Percentiles rank a stretch among this genome's conserved stretches.
phyloP scores from a whole-genome alignment of 1,140 invertebrate species.

The Colletes gigas region DNA sequence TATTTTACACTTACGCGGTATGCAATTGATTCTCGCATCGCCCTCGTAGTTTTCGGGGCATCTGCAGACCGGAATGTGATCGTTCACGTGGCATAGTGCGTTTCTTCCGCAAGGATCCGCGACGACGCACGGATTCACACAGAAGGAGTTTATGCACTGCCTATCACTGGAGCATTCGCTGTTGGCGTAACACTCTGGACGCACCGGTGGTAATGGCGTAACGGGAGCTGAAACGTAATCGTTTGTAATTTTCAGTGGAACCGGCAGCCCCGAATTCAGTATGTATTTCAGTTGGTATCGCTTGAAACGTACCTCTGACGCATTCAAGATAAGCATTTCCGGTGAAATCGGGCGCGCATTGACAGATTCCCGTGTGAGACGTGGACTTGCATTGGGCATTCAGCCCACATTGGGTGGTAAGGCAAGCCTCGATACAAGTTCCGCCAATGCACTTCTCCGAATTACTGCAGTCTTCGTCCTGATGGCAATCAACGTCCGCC shows the following conservation, averaged over 20 bases:
- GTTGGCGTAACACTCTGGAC: conserved; percentile 88
- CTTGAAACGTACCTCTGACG: conserved; percentile 81
- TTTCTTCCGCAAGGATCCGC: conserved; percentile 87
- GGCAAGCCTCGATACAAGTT: conserved; percentile 90
- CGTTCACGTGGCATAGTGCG: conserved; percentile 89
- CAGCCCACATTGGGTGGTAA: conserved; percentile 88
- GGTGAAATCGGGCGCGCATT: conserved; percentile 88
- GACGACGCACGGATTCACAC: conserved; percentile 88
- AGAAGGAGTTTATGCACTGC: conserved; percentile 88
- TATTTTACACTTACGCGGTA: conserved; percentile 85
- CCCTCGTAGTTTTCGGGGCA: conserved; percentile 90
- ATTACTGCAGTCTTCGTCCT: conserved; percentile 87
- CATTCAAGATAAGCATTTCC: conserved; percentile 93
- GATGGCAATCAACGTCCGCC: conserved; percentile 82
- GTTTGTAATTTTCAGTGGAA: not conserved
- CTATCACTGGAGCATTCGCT: conserved; percentile 88
- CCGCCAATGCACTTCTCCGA: conserved; percentile 88
- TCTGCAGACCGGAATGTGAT: conserved; percentile 88
- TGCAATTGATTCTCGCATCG: conserved; percentile 87
- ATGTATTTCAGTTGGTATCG: not conserved
- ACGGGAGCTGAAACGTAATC: conserved; percentile 78
- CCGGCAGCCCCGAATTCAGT: not conserved
- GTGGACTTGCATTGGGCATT: conserved; percentile 91
- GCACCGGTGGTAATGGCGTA: conserved; percentile 76
- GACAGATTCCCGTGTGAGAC: conserved; percentile 89